Percentiles rank a stretch among this genome's conserved stretches.
These are phyloP conservation scores for Thrips palmi DNA, from an alignment of 1,140 invertebrate genomes.

Conservation along the genomic window DNA sequence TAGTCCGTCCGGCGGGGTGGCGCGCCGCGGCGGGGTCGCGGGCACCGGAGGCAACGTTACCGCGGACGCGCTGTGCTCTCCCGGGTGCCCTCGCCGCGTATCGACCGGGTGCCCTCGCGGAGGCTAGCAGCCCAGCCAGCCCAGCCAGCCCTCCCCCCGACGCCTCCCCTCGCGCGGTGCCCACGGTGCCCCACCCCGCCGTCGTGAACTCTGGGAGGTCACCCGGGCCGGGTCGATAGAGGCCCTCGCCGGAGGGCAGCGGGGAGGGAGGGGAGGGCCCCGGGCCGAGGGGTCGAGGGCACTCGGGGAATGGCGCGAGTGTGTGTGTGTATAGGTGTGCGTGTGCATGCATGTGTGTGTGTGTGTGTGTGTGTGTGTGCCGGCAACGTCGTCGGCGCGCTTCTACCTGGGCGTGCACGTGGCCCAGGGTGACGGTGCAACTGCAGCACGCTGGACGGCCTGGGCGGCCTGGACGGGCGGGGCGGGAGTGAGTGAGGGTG, in stretches of 20 bases:
- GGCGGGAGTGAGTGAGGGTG: background rate
- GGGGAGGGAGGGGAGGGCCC: conserved; percentile 25
- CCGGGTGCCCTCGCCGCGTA: too few species aligned
- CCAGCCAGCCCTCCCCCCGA: too few species aligned
- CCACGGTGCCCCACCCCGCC: too few species aligned
- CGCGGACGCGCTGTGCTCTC: too few species aligned
- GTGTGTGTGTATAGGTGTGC: conserved; percentile 1
- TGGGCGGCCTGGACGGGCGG: background rate
- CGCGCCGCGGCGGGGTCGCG: too few species aligned
- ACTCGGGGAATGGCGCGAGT: conserved; percentile 25
- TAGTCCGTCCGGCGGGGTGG: too few species aligned
- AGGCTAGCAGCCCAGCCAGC: too few species aligned
- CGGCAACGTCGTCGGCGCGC: background rate
- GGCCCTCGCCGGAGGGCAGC: conserved; percentile 26
- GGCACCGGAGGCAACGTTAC: too few species aligned
- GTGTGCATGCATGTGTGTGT: background rate
- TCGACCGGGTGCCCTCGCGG: too few species aligned
- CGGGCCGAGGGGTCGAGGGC: conserved; percentile 23
- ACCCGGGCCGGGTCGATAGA: conserved; percentile 21
- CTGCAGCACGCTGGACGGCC: background rate
- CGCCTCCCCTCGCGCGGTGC: too few species aligned
- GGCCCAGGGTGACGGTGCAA: background rate
- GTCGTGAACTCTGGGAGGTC: too few species aligned
- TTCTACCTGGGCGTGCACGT: background rate
- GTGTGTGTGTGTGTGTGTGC: background rate